Percentiles rank a stretch among this genome's conserved stretches.
phyloP scores from a whole-genome alignment of 2,888 invertebrate species.

The Drosophila greeni region DNA sequence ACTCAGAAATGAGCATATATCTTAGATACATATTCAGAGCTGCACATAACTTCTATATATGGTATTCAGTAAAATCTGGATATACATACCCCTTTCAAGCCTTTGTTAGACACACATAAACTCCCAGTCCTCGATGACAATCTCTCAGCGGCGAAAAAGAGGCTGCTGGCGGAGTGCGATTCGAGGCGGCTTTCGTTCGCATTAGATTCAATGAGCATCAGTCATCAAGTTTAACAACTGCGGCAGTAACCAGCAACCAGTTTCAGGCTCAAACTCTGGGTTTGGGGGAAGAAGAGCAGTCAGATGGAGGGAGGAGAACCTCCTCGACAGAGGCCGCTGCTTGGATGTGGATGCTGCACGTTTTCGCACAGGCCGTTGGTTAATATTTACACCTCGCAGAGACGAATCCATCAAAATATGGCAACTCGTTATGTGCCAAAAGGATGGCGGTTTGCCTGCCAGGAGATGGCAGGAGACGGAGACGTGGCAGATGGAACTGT shows the following conservation, averaged over 20 bases:
- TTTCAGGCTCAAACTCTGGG: neutral
- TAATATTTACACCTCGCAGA: conserved; percentile 66
- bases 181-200: conserved; percentile 37
- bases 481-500: conserved; percentile 21
- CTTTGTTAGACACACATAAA: conserved; percentile 1
- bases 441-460: neutral
- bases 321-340: conserved; percentile 4
- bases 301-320: conserved; percentile 8
- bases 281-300: neutral
- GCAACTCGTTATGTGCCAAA: conserved; percentile 47
- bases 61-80: too few relatives aligned
- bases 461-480: conserved; percentile 1
- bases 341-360: conserved; percentile 44
- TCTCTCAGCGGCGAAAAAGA: neutral
- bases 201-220: conserved; percentile 42
- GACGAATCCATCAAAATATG: conserved; percentile 70
- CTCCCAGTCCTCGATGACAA: conserved; percentile 5
- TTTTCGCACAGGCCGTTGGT: conserved; percentile 64
- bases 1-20: neutral
- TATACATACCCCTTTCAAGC: neutral
- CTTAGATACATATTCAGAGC: too few relatives aligned
- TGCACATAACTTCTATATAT: neutral
- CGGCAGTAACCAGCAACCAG: conserved; percentile 17
- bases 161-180: conserved; percentile 5
- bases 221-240: conserved; percentile 40